Percentiles rank a stretch among this genome's conserved stretches.
These are phyloP conservation scores for Mustela erminea DNA, from an alignment of 2,797 vertebrate genomes.

Conservation along the genomic window DNA sequence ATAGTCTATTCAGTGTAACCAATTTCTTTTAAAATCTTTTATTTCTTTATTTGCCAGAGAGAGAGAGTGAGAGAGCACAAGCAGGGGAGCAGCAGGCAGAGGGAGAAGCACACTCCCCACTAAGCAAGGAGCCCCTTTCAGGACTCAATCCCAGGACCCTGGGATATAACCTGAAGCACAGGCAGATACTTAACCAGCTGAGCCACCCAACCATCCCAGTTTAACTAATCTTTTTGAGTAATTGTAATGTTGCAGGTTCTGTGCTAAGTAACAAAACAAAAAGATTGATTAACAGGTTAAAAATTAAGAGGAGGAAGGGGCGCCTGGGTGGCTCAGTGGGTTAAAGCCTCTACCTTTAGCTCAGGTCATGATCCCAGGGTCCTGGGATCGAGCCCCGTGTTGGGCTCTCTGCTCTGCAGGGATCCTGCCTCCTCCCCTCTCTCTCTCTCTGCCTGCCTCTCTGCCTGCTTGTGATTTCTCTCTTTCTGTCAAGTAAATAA, in stretches of 20 bases:
- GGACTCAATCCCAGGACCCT: background rate
- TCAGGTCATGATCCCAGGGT: too few species aligned
- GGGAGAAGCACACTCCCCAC: background rate
- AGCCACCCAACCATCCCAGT: background rate
- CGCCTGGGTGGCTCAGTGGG: too few species aligned
- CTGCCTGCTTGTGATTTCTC: too few species aligned
- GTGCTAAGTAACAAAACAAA: background rate
- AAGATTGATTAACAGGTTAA: conserved; percentile 11
- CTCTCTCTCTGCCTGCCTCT: too few species aligned
- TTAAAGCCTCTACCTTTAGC: too few species aligned
- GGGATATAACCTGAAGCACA: background rate
- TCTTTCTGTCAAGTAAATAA: too few species aligned
- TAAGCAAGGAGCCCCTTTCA: background rate
- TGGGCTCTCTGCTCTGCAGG: too few species aligned
- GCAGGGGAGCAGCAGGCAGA: background rate
- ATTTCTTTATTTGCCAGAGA: background rate
- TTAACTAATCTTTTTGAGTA: background rate
- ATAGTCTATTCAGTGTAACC: background rate
- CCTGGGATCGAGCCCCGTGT: too few species aligned
- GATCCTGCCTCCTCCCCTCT: too few species aligned
- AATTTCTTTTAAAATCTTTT: background rate
- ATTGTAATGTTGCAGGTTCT: background rate
- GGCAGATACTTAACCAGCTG: background rate
- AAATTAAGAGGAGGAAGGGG: background rate
- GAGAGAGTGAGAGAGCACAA: background rate